Percentiles rank a stretch among this genome's conserved stretches.
phyloP scores from a whole-genome alignment of 2,888 invertebrate genomes.

The Eupithecia subumbrata region DNA sequence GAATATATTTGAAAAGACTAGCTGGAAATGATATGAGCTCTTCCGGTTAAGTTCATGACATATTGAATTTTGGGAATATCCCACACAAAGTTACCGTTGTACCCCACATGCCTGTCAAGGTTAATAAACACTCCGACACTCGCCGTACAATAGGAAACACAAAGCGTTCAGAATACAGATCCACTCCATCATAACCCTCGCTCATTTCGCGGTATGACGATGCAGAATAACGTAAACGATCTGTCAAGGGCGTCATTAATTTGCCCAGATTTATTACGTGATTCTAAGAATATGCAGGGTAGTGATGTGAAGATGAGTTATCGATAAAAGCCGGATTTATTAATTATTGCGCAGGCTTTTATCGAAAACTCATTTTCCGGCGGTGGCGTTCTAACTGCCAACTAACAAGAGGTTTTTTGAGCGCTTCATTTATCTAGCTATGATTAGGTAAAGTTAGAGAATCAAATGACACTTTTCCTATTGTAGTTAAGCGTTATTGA shows the following conservation, averaged over 20 bases:
- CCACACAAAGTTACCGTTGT: not conserved
- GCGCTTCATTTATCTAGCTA: no score
- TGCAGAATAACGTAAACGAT: constrained; percentile 76
- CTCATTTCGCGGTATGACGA: constrained; percentile 75
- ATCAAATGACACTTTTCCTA: no score
- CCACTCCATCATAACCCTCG: constrained; percentile 53
- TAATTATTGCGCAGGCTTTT: no score
- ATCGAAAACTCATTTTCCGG: no score
- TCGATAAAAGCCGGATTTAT: constrained; percentile 8
- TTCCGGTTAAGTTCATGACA: not conserved
- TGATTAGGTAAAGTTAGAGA: no score
- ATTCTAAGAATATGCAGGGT: constrained; percentile 59
- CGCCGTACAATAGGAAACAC: constrained; percentile 42
- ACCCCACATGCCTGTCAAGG: constrained; percentile 12
- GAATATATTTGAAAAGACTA: not conserved
- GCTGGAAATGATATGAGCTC: not conserved
- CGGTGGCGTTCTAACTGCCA: no score
- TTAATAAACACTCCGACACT: constrained; percentile 27
- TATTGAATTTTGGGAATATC: not conserved
- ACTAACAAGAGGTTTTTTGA: no score
- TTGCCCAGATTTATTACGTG: constrained; percentile 76
- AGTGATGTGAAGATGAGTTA: constrained; percentile 31
- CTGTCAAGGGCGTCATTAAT: constrained; percentile 79
- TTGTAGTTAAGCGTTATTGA: no score
- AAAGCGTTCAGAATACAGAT: constrained; percentile 43